Percentiles rank a stretch among this genome's conserved stretches.
These are phyloP conservation scores for Strigamia crassipes DNA, from an alignment of 2,888 invertebrate species.

Conservation along the genomic window DNA sequence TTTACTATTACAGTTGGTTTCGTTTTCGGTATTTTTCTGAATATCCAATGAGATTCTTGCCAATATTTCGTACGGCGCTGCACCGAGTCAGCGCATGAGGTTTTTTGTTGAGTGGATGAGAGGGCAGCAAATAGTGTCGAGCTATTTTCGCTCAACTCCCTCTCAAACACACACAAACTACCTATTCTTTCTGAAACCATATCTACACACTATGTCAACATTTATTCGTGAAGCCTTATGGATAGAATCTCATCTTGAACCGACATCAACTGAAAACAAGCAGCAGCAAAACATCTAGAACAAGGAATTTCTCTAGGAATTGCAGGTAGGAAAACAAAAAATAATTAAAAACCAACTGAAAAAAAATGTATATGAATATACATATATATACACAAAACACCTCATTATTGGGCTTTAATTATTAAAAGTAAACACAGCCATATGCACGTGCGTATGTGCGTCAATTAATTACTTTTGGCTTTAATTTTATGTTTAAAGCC, in stretches of 20 bases:
- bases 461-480: neutral
- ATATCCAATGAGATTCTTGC: neutral
- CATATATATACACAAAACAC: neutral
- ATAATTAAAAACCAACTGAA: neutral
- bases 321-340: neutral
- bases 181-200: neutral
- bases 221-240: neutral
- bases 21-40: neutral
- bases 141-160: slow-evolving; percentile 34
- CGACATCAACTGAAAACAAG: neutral
- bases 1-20: neutral
- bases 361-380: too few species aligned
- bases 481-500: neutral
- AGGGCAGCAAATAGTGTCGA: slow-evolving; percentile 30
- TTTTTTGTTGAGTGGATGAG: slow-evolving; percentile 1
- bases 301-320: slow-evolving; percentile 13
- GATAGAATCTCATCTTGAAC: slow-evolving; percentile 8
- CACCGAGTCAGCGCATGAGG: slow-evolving; percentile 13
- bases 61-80: neutral
- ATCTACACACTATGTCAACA: neutral
- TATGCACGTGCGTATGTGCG: neutral
- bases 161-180: neutral
- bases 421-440: neutral
- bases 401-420: neutral
- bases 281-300: neutral